Conservation (phyloP, 2,113 vertebrate genomes). For the Oceanodroma tethys region DNA sequence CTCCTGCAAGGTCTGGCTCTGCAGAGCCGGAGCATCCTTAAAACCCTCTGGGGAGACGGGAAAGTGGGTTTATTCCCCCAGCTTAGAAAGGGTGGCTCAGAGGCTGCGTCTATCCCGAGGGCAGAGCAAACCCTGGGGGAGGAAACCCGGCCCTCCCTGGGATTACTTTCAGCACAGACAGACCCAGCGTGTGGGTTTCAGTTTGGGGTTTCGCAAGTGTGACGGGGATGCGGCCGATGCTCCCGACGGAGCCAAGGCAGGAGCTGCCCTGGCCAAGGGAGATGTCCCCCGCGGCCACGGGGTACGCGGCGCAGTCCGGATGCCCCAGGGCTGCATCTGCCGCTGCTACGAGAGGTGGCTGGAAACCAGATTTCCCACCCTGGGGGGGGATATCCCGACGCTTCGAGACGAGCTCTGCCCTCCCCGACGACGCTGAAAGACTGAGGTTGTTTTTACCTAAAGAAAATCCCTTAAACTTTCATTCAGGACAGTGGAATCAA, state of each 20-base stretch:
- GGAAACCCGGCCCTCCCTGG: background rate
- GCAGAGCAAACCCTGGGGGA: background rate
- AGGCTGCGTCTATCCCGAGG: background rate
- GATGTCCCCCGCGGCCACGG: background rate
- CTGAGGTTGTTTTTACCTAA: background rate
- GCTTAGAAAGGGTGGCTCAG: background rate
- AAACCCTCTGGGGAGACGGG: background rate
- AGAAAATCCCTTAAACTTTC: background rate
- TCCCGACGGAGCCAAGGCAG: background rate
- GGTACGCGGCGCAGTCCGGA: accelerated
- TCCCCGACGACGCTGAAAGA: background rate
- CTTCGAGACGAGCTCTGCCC: background rate
- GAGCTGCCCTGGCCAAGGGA: background rate
- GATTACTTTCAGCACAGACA: background rate
- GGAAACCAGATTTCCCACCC: background rate
- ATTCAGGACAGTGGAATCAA: background rate
- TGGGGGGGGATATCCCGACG: background rate
- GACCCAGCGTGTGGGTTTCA: background rate
- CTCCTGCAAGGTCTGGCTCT: background rate
- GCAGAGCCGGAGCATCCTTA: background rate
- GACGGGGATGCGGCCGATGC: background rate
- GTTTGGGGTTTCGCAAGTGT: background rate
- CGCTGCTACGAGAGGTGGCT: background rate
- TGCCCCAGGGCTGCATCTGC: background rate
- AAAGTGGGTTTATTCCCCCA: background rate